A percentile compares a stretch with the other conserved stretches of the same genome.
These are phyloP conservation scores for Lepidonotus clava DNA, from an alignment of 2,888 invertebrate genomes.

Conservation along the genomic window DNA sequence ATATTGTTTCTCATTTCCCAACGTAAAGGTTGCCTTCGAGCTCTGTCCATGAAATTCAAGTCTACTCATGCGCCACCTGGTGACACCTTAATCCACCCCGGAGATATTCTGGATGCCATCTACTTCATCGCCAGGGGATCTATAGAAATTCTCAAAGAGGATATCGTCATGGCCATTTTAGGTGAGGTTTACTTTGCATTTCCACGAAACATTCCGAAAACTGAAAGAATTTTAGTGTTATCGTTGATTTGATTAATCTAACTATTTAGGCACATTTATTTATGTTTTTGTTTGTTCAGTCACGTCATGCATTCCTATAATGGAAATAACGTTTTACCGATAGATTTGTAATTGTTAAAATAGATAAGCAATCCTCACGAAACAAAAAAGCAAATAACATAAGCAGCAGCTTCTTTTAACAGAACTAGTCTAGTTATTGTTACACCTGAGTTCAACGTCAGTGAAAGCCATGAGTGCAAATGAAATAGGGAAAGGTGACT, in stretches of 20 bases:
- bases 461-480: no score
- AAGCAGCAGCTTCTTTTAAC: no score
- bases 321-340: no score
- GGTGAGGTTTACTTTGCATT: conserved; percentile 75
- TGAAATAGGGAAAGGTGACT: no score
- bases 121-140: conserved; percentile 80
- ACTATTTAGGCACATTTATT: neutral
- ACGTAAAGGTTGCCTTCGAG: conserved; percentile 77
- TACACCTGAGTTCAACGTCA: no score
- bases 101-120: conserved; percentile 79
- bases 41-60: conserved; percentile 79
- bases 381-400: no score
- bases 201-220: no score
- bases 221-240: neutral
- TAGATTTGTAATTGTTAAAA: no score
- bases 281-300: neutral
- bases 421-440: no score
- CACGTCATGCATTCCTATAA: no score
- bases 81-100: conserved; percentile 80
- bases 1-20: no score
- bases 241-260: neutral
- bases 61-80: conserved; percentile 80
- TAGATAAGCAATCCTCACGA: no score
- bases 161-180: conserved; percentile 79
- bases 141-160: conserved; percentile 79